A percentile compares a stretch with the other conserved stretches of the same genome.
Evolutionary conservation across 2,888 invertebrate species (phyloP).

Genomic region (Polietes domitor): DNA sequence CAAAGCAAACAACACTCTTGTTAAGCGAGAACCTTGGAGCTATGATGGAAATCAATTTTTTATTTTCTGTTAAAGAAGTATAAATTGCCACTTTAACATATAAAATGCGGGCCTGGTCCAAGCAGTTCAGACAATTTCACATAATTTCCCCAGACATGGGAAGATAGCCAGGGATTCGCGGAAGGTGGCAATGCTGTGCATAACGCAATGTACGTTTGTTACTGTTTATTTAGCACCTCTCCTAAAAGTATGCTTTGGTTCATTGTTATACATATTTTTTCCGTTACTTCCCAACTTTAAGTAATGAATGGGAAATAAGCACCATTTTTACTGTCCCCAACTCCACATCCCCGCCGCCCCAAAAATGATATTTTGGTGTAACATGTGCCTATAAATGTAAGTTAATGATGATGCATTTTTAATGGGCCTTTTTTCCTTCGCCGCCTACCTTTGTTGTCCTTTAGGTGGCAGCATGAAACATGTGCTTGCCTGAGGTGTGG

Average conservation of each 20-base stretch:
- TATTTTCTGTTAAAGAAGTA: too few relatives aligned
- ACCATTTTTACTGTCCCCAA: conserved; percentile 10
- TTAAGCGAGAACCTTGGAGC: too few relatives aligned
- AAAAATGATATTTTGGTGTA: conserved; percentile 23
- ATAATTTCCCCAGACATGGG: too few relatives aligned
- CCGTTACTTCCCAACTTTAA: not conserved
- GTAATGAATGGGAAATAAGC: conserved; percentile 38
- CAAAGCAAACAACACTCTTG: too few relatives aligned
- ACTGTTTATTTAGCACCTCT: conserved; percentile 9
- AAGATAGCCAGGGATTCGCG: too few relatives aligned
- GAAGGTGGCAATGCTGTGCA: not conserved
- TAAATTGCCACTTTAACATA: too few relatives aligned
- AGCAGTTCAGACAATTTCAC: too few relatives aligned
- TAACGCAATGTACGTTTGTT: not conserved
- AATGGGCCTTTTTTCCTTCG: conserved; percentile 44
- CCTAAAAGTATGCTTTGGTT: not conserved
- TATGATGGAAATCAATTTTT: too few relatives aligned
- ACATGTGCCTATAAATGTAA: conserved; percentile 43
- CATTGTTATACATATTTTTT: conserved; percentile 14
- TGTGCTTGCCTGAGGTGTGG: not conserved
- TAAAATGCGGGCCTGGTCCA: too few relatives aligned
- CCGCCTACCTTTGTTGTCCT: conserved; percentile 29
- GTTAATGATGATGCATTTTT: conserved; percentile 66
- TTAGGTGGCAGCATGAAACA: not conserved
- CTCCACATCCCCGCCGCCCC: not conserved